These are phyloP conservation scores for Pteronotus mesoamericanus DNA, from an alignment of 2,797 vertebrate genomes.

Conservation along the genomic window DNA sequence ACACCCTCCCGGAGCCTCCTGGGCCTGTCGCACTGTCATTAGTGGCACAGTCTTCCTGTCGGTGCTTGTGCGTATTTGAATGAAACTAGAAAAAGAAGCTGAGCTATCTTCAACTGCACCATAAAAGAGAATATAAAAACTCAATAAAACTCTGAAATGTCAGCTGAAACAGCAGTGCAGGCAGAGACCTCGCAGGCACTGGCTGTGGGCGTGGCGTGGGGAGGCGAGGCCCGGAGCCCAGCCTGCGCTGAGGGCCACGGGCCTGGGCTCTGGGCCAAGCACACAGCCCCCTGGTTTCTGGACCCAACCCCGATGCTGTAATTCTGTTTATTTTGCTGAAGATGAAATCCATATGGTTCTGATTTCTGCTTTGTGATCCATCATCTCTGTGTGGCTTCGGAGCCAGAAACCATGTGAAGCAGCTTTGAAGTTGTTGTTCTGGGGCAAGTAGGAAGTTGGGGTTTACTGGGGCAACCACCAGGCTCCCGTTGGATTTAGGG, in stretches of 20 bases:
- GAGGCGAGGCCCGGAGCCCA: neutral
- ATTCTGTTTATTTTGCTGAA: slow-evolving; percentile 68
- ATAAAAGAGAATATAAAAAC: slow-evolving; percentile 61
- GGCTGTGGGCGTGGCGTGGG: neutral
- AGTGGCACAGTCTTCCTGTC: neutral
- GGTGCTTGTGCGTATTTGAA: neutral
- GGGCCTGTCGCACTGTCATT: neutral
- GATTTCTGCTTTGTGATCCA: slow-evolving; percentile 62
- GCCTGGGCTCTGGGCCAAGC: slow-evolving; percentile 28
- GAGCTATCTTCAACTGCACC: slow-evolving; percentile 10
- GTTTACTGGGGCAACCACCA: neutral
- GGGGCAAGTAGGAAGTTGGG: slow-evolving; percentile 29
- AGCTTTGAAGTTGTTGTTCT: slow-evolving; percentile 61
- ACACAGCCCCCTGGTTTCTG: slow-evolving; percentile 29
- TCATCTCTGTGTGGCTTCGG: slow-evolving; percentile 44
- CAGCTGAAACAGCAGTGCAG: neutral
- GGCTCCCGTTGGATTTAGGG: neutral
- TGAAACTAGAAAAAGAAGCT: slow-evolving; percentile 40
- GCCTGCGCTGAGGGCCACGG: slow-evolving; percentile 23
- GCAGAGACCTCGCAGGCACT: neutral
- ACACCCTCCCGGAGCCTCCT: neutral
- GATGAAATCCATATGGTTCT: slow-evolving; percentile 66
- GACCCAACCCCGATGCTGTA: slow-evolving; percentile 40
- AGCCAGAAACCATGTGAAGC: slow-evolving; percentile 8
- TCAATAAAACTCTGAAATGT: slow-evolving; percentile 52